Conservation (phyloP, 2,888 invertebrate species). For the Drosophila prolongata region DNA sequence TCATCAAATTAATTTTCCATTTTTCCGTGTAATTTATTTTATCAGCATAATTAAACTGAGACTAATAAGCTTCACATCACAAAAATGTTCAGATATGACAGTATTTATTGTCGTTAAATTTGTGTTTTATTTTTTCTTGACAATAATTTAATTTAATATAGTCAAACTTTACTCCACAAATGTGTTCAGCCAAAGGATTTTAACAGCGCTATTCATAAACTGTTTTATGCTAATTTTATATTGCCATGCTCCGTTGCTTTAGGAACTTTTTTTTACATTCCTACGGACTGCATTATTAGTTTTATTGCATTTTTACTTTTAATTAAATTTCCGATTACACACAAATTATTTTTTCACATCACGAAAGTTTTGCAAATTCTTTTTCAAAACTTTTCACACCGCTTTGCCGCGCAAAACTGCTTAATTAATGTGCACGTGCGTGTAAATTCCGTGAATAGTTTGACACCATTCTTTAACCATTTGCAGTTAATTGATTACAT, state of each 20-base stretch:
- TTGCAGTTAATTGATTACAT: constrained; percentile 44
- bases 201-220: too few species aligned
- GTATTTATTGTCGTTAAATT: too few species aligned
- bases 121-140: not conserved
- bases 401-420: constrained; percentile 11
- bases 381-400: constrained; percentile 35
- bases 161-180: not conserved
- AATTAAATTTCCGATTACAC: constrained; percentile 21
- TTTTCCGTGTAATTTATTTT: not conserved
- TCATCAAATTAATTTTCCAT: too few species aligned
- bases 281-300: not conserved
- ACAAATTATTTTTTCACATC: constrained; percentile 6
- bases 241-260: not conserved
- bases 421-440: constrained; percentile 31
- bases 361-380: constrained; percentile 13
- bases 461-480: constrained; percentile 26
- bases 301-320: not conserved
- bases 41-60: too few species aligned
- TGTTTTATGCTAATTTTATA: not conserved
- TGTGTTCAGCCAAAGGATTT: too few species aligned
- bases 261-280: not conserved
- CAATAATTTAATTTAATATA: too few species aligned
- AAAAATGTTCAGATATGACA: too few species aligned
- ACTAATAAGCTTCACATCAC: too few species aligned
- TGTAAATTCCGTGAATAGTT: constrained; percentile 37